Base-by-base conservation (phyloP, 2,113 vertebrate species). In the Pomatorhinus ruficollis region DNA sequence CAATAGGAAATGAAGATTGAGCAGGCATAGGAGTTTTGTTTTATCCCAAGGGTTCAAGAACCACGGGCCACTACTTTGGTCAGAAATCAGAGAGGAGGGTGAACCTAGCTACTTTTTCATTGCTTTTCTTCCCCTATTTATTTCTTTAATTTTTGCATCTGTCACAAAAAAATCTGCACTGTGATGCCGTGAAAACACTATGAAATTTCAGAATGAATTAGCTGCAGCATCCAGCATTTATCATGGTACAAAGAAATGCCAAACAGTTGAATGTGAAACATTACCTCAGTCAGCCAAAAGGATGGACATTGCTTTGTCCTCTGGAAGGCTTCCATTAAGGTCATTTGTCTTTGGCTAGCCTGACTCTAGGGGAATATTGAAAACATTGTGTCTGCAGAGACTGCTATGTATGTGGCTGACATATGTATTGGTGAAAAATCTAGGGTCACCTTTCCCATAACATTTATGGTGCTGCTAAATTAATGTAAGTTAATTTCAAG, bases 271-370 rank as follows among this genome's bases (percentile, higher is more conserved):
- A 85, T 53, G 79, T 83, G 76, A 95, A 93, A 40, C 59, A 88
- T 90, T 88, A 76, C 79, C n/a, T 54, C 7, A 52, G 68, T 68
- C 85, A 88, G 84, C 33, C 85, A 88, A 64, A 94, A 90, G 64
- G 72, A 89, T 90, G 90, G 85, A 88, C 60, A 0, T 42, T 49
- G 22, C n/a, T 92, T 80, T 78, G 76, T 88, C 86, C 86, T 95
- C 87, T 91, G 80, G 74, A 95, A 90, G 52, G 42, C 44, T 94
- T 88, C 87, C 64, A 83, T 92, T 64, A 47, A 60, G 28, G 60
- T 37, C 2, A 50, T 92, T 94, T 83, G 25, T 96, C 92, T 92
- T 78, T 71, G 42, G 79, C 35, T 59, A 56, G 68, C 39, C 60
- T 80, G 87, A 61, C 87, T 75, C 39, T 11, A 60, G 71, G 25